phyloP scores from a whole-genome alignment of 2,888 invertebrate species.

The Agrochola circellaris region DNA sequence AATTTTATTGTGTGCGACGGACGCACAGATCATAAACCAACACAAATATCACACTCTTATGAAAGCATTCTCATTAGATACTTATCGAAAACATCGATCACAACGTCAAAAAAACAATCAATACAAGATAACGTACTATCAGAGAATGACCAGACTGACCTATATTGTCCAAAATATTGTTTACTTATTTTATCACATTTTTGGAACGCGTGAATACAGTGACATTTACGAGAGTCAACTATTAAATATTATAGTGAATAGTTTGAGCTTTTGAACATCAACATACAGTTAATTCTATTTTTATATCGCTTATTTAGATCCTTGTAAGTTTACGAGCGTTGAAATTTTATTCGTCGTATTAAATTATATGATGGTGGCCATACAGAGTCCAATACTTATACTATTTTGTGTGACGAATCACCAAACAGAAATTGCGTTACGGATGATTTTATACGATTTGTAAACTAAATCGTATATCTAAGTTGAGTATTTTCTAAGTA shows the following conservation, averaged over 20 bases:
- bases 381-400: background rate
- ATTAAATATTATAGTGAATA: constrained; percentile 23
- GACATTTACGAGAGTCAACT: constrained; percentile 36
- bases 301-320: constrained; percentile 54
- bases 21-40: constrained; percentile 73
- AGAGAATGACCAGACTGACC: constrained; percentile 59
- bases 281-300: constrained; percentile 58
- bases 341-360: constrained; percentile 53
- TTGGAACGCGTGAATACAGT: constrained; percentile 31
- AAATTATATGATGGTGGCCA: constrained; percentile 43
- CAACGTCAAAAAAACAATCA: constrained; percentile 52
- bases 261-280: constrained; percentile 29
- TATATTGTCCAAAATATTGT: constrained; percentile 50
- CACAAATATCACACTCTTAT: constrained; percentile 64
- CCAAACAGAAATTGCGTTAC: background rate
- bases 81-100: constrained; percentile 65
- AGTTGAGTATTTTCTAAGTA: background rate
- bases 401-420: background rate
- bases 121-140: constrained; percentile 56
- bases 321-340: constrained; percentile 53
- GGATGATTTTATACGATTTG: background rate
- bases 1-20: constrained; percentile 76
- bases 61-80: constrained; percentile 67
- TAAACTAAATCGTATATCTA: background rate
- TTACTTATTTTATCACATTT: constrained; percentile 57